Evolutionary conservation across 2,888 invertebrate genomes (phyloP).

Genomic region (Ophion slaviceki): DNA sequence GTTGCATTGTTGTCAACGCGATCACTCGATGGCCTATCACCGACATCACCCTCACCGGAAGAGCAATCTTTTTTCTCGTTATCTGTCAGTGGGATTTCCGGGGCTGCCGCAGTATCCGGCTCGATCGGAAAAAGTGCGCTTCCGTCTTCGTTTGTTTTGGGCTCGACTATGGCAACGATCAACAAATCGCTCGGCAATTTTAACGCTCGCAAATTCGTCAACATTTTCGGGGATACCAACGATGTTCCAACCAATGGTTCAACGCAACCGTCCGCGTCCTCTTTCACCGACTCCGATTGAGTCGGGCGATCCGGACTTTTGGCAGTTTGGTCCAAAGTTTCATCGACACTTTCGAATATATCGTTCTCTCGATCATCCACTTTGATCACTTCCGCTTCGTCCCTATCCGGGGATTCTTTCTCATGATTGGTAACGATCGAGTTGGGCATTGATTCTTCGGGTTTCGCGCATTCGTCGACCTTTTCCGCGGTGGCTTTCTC

Average conservation of each 20-base stretch:
- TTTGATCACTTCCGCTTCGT: too few species aligned
- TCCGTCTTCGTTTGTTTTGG: constrained; percentile 20
- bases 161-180: constrained; percentile 17
- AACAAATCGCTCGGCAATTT: not conserved
- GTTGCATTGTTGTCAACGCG: constrained; percentile 12
- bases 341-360: too few species aligned
- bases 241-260: not conserved
- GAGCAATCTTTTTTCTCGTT: constrained; percentile 1
- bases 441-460: too few species aligned
- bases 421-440: too few species aligned
- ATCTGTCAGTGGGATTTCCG: constrained; percentile 7
- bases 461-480: not conserved
- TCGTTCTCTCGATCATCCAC: too few species aligned
- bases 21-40: constrained; percentile 7
- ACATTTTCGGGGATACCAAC: not conserved
- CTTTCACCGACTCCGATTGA: too few species aligned
- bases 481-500: not conserved
- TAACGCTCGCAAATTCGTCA: not conserved
- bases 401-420: too few species aligned
- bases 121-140: not conserved
- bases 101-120: not conserved
- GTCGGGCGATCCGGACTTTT: not conserved
- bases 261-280: too few species aligned
- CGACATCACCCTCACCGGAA: not conserved
- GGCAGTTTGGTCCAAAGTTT: not conserved